A percentile compares a stretch with the other conserved stretches of the same genome.
phyloP scores from a whole-genome alignment of 1,140 invertebrate genomes.

The Saccostrea echinata region DNA sequence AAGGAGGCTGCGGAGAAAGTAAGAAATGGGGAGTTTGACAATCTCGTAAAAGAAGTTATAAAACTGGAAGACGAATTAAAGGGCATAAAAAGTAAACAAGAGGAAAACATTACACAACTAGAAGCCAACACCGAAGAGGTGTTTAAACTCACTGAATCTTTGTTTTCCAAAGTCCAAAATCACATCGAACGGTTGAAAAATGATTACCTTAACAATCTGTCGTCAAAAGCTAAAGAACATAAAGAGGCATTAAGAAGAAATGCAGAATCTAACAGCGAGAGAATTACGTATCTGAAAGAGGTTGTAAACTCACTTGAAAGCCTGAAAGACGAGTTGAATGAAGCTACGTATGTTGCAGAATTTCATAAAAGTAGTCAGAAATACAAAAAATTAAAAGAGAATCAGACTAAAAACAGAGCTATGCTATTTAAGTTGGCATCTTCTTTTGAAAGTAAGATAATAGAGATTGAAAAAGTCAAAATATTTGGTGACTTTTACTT shows the following conservation, averaged over 20 bases:
- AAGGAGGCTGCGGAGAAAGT: background rate
- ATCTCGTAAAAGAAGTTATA: background rate
- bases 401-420: background rate
- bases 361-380: background rate
- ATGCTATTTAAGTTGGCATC: too few relatives aligned
- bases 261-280: background rate
- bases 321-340: background rate
- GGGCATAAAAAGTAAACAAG: background rate
- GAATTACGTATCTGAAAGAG: background rate
- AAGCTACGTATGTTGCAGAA: background rate
- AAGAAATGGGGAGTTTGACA: background rate
- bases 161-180: background rate
- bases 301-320: background rate
- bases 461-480: too few relatives aligned
- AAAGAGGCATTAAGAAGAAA: background rate
- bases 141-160: background rate
- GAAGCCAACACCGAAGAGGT: background rate
- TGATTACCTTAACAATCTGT: background rate
- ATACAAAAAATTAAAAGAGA: background rate
- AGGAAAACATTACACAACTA: background rate
- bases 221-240: background rate
- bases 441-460: too few relatives aligned
- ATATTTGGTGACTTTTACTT: too few relatives aligned
- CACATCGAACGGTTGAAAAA: background rate
- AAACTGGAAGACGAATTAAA: background rate